These are phyloP conservation scores for Eustalomyia histrio DNA, from an alignment of 2,888 invertebrate species.

Conservation along the genomic window DNA sequence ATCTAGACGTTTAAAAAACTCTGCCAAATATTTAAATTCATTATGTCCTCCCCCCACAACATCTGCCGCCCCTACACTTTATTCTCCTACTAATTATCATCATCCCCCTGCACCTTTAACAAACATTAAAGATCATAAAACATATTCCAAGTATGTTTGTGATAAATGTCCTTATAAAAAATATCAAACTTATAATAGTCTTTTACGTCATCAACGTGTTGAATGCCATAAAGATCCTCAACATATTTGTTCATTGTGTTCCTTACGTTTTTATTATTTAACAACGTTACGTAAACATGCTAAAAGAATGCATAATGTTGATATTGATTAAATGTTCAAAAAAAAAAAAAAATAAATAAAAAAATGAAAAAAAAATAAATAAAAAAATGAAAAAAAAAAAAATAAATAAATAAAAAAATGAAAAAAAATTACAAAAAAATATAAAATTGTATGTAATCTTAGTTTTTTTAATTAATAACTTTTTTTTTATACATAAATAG, in stretches of 20 bases:
- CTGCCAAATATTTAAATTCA: background rate
- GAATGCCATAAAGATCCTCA: slow-evolving; percentile 81
- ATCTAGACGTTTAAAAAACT: slow-evolving; percentile 34
- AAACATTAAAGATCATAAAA: slow-evolving; percentile 21
- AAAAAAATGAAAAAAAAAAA: background rate
- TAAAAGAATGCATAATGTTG: slow-evolving; percentile 62
- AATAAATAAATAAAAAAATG: background rate
- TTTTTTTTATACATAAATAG: background rate
- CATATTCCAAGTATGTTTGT: slow-evolving; percentile 64
- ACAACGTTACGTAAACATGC: slow-evolving; percentile 68
- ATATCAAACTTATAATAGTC: slow-evolving; percentile 76
- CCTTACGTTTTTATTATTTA: slow-evolving; percentile 73
- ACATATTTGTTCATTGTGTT: slow-evolving; percentile 79
- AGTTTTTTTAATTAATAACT: background rate
- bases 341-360: slow-evolving; percentile 10
- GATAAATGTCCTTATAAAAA: slow-evolving; percentile 69
- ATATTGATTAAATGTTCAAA: slow-evolving; percentile 27
- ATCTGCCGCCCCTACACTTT: background rate
- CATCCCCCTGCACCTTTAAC: background rate
- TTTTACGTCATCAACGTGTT: slow-evolving; percentile 79
- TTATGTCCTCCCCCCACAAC: background rate
- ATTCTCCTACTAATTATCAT: background rate
- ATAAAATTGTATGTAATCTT: background rate
- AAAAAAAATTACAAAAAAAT: background rate
- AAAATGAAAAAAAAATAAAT: slow-evolving; percentile 4